Conservation (phyloP, 2,888 invertebrate species). For the Loripinus fragilis region DNA sequence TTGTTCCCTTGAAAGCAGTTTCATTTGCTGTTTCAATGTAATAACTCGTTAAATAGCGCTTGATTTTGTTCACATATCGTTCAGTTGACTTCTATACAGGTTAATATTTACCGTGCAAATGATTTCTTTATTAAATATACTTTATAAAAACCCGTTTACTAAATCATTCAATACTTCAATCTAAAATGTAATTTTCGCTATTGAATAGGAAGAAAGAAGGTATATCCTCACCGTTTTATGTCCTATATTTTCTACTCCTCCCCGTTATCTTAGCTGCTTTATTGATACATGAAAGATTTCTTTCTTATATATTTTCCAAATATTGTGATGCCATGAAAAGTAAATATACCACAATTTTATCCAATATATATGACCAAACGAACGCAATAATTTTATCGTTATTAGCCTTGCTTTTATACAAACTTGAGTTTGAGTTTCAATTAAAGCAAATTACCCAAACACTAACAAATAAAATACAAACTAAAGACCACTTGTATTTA, state of each 20-base stretch:
- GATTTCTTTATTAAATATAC: constrained; percentile 14
- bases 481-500: too few species aligned
- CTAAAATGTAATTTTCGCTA: not conserved
- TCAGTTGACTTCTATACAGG: constrained; percentile 7
- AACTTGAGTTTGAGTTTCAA: too few species aligned
- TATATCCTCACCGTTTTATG: constrained; percentile 14
- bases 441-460: too few species aligned
- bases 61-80: constrained; percentile 12
- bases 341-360: constrained; percentile 6
- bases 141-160: constrained; percentile 3
- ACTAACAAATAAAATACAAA: too few species aligned
- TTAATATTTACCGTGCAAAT: constrained; percentile 10
- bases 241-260: constrained; percentile 9
- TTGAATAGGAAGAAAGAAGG: not conserved
- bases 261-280: not conserved
- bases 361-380: not conserved
- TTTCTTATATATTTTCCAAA: not conserved
- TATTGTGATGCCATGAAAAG: not conserved
- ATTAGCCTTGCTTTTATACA: too few species aligned
- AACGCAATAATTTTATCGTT: not conserved
- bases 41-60: constrained; percentile 16
- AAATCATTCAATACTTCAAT: constrained; percentile 5
- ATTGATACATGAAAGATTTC: not conserved
- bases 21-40: constrained; percentile 15
- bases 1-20: not conserved